Conservation (phyloP, 1,140 invertebrate species). For the Fopius arisanus region DNA sequence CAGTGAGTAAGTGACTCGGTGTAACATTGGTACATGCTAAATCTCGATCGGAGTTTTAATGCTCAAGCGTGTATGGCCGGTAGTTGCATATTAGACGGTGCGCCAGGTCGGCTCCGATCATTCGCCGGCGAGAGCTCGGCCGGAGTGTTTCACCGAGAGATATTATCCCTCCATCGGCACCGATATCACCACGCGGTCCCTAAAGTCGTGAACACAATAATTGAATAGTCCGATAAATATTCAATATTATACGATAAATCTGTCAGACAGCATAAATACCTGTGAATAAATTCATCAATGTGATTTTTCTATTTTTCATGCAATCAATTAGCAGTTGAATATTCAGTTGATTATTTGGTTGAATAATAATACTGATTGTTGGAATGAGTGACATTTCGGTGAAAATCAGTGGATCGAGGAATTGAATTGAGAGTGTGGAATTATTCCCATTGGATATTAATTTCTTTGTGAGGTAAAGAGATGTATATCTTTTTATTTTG, state of each 20-base stretch:
- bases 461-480: constrained; percentile 9
- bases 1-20: constrained; percentile 9
- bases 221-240: neutral
- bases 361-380: no score
- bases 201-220: neutral
- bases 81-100: constrained; percentile 53
- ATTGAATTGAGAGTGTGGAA: neutral
- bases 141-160: constrained; percentile 31
- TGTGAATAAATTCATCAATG: no score
- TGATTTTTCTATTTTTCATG: no score
- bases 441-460: constrained; percentile 9
- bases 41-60: constrained; percentile 31
- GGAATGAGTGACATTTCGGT: neutral
- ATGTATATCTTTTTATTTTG: constrained; percentile 7
- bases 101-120: constrained; percentile 43
- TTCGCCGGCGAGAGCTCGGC: constrained; percentile 53
- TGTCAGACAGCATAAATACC: no score
- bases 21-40: constrained; percentile 25
- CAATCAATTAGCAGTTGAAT: no score
- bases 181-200: neutral
- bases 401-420: neutral
- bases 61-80: constrained; percentile 34
- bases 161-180: neutral
- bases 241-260: no score
- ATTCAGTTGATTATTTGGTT: no score